A percentile compares a stretch with the other conserved stretches of the same genome.
Evolutionary conservation across 2,888 invertebrate species (phyloP).

Genomic region (Dione juno): DNA sequence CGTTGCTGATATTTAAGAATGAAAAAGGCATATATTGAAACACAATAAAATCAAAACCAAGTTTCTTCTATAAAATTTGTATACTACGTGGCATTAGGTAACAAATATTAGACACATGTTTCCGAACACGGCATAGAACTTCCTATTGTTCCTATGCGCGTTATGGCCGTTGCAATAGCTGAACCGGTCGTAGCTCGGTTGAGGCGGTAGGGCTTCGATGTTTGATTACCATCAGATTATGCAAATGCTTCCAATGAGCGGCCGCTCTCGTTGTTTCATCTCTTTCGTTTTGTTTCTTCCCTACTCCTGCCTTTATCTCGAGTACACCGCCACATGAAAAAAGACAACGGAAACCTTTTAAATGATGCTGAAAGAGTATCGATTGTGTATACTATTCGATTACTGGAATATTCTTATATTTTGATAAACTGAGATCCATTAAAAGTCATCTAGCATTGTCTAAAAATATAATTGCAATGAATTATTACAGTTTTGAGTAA

Average conservation of each 20-base stretch:
- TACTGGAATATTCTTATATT: slow-evolving; percentile 73
- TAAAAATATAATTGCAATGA: slow-evolving; percentile 50
- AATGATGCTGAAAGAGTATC: slow-evolving; percentile 78
- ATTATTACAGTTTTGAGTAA: background rate
- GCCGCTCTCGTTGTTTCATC: slow-evolving; percentile 78
- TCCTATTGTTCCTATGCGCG: slow-evolving; percentile 25
- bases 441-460: slow-evolving; percentile 66
- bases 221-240: slow-evolving; percentile 84
- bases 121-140: background rate
- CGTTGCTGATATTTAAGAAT: background rate
- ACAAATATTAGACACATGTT: background rate
- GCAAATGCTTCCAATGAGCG: slow-evolving; percentile 79
- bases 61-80: background rate
- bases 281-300: slow-evolving; percentile 73
- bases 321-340: slow-evolving; percentile 78
- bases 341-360: slow-evolving; percentile 55
- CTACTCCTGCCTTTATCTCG: slow-evolving; percentile 75
- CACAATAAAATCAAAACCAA: background rate
- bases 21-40: background rate
- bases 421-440: slow-evolving; percentile 71
- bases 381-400: slow-evolving; percentile 70
- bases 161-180: slow-evolving; percentile 33
- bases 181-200: slow-evolving; percentile 49
- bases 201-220: slow-evolving; percentile 63
- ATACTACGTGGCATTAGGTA: background rate